phyloP scores from a whole-genome alignment of 2,797 vertebrate genomes.

The Manis crassicaudata region DNA sequence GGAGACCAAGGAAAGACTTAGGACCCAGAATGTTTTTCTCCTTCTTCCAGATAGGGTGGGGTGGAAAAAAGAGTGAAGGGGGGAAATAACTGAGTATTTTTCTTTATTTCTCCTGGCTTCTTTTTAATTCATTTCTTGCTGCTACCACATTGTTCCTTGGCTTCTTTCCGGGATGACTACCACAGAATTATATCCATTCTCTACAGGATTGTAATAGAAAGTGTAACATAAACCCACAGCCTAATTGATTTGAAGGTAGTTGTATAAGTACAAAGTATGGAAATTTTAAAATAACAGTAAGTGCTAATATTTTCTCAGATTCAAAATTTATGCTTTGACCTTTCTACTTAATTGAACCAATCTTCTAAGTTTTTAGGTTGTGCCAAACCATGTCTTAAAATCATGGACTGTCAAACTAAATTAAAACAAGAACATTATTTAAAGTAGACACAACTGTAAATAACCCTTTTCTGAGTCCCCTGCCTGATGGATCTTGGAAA shows the following conservation, averaged over 20 bases:
- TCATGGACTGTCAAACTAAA: neutral
- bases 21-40: neutral
- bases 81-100: neutral
- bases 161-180: neutral
- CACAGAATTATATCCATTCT: neutral
- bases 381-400: slow-evolving; percentile 9
- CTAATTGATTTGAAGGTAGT: neutral
- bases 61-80: neutral
- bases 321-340: slow-evolving; percentile 14
- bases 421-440: slow-evolving; percentile 11
- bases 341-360: slow-evolving; percentile 41
- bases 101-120: neutral
- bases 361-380: slow-evolving; percentile 9
- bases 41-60: neutral
- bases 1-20: neutral
- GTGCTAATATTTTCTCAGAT: slow-evolving; percentile 4
- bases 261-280: neutral
- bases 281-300: neutral
- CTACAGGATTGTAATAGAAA: neutral
- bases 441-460: slow-evolving; percentile 10
- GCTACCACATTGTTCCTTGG: neutral
- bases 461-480: neutral
- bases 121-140: slow-evolving; percentile 31
- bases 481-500: slow-evolving; percentile 25
- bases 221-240: neutral